Percentiles rank a stretch among this genome's conserved stretches.
Evolutionary conservation across 2,888 invertebrate species (phyloP).

Genomic region (Torymus auratus): DNA sequence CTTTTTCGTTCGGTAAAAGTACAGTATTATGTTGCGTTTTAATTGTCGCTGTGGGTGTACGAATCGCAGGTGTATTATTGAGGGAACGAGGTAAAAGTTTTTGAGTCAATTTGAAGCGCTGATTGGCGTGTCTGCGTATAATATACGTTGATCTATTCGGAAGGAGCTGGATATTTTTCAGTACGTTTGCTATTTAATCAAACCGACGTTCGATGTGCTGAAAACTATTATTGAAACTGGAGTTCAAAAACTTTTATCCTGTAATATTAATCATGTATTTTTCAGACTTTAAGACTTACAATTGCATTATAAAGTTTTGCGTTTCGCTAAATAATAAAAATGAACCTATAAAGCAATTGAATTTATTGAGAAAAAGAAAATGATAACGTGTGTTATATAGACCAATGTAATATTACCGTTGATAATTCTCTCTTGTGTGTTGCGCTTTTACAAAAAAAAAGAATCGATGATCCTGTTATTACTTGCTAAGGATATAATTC

Average conservation of each 20-base stretch:
- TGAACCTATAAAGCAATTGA: slow-evolving; percentile 32
- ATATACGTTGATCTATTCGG: not conserved
- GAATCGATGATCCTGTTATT: slow-evolving; percentile 35
- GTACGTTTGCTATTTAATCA: not conserved
- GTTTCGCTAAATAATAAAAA: slow-evolving; percentile 14
- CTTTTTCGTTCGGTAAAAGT: slow-evolving; percentile 9
- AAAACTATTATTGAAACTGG: not conserved
- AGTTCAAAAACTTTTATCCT: slow-evolving; percentile 10
- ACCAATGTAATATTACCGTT: slow-evolving; percentile 44
- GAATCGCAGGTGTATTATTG: slow-evolving; percentile 6
- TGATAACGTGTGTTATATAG: slow-evolving; percentile 25
- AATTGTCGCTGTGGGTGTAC: not conserved
- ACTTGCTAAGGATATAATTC: slow-evolving; percentile 15
- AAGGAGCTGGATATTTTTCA: not conserved
- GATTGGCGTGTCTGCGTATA: not conserved
- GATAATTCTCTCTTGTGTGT: slow-evolving; percentile 31
- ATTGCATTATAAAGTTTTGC: slow-evolving; percentile 24
- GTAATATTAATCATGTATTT: slow-evolving; percentile 12
- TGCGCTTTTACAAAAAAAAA: slow-evolving; percentile 17
- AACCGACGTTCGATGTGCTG: slow-evolving; percentile 8
- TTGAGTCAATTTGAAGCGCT: not conserved
- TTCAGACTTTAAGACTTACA: slow-evolving; percentile 31
- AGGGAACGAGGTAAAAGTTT: slow-evolving; percentile 3
- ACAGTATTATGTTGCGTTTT: slow-evolving; percentile 45
- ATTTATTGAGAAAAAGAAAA: slow-evolving; percentile 22